Evolutionary conservation across 2,888 invertebrate species (phyloP), one percentile per base, ranked within the genome.

Genomic region (Corbicula japonica): DNA sequence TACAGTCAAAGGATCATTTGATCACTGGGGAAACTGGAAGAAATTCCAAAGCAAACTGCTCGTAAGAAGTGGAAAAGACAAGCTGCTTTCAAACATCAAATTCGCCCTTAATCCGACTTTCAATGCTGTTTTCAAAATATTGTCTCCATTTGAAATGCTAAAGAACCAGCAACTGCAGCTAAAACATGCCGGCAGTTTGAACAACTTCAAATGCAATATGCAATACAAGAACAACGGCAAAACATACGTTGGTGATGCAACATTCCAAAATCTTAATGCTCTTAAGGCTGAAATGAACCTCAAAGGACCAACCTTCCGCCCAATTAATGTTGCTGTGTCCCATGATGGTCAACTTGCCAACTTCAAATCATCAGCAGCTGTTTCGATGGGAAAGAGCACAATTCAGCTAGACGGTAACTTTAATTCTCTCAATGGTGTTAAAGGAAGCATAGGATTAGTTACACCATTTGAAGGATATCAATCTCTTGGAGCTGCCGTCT

Each of bases 181-280:
- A 18, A 77, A 77, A 44, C 77, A 77, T 44, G 71, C 77, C 8
- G 77, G 77, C 18, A 50, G 35, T 26, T 23, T n/a, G 5, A 61
- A 66, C 48, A 66, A 54, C 28, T 77, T 77, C 46, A 77, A 77
- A 32, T 77, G 77, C 38, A 77, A 77, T 32, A 61, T 72, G 72
- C 66, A 68, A n/a, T 77, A 77, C 48, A 77, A 56, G 35, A 54
- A 52, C 32, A 77, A 77, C 30, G 72, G 66, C 8, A 50, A 72
- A 26, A 72, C 52, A 4, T 77, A 77, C 41, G 48, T 54, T 26
- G 77, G 77, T 0, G 77, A 77, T 54, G 66, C 66, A 15, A 48
- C 77, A 44, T 72, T 66, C 52, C 58, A 72, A 12, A 71, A 72
- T 44, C 21, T 54, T 12, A 60, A 77, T n/a, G 26, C 35, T 15